Conservation (phyloP, 2,797 vertebrate species). For the Tenualosa ilisha region DNA sequence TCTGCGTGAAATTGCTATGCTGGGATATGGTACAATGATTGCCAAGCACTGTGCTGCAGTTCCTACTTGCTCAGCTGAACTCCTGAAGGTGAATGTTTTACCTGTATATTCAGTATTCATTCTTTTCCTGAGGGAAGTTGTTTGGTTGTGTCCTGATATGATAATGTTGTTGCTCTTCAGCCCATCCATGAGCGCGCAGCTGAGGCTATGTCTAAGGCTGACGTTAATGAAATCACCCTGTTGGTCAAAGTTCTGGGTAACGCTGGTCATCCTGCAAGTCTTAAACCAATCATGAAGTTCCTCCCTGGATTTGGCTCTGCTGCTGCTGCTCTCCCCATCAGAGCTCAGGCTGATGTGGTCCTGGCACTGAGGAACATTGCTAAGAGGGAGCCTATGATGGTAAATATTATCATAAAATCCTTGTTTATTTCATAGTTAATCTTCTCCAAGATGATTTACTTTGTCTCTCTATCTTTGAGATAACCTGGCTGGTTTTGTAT, state of each 20-base stretch:
- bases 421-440: neutral
- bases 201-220: slow-evolving; percentile 54
- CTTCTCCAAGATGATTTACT: no score
- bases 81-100: slow-evolving; percentile 72
- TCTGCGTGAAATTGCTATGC: slow-evolving; percentile 71
- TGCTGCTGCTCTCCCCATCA: slow-evolving; percentile 59
- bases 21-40: slow-evolving; percentile 80
- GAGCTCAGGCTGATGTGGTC: slow-evolving; percentile 67
- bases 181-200: slow-evolving; percentile 65
- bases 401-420: neutral
- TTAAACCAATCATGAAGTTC: slow-evolving; percentile 77
- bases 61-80: slow-evolving; percentile 69
- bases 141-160: no score
- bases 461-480: no score
- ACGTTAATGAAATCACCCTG: slow-evolving; percentile 59
- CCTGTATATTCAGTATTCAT: neutral
- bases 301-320: slow-evolving; percentile 69
- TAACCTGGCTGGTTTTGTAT: slow-evolving; percentile 51
- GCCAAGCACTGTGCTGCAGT: slow-evolving; percentile 73
- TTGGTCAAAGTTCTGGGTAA: slow-evolving; percentile 78
- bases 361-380: slow-evolving; percentile 77
- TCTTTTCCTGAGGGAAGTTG: neutral
- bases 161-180: slow-evolving; percentile 51
- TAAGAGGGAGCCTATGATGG: slow-evolving; percentile 68
- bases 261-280: slow-evolving; percentile 74